phyloP scores from a whole-genome alignment of 37 sponge, comb jelly and placozoan genomes.

The Eunapius fragilis region DNA sequence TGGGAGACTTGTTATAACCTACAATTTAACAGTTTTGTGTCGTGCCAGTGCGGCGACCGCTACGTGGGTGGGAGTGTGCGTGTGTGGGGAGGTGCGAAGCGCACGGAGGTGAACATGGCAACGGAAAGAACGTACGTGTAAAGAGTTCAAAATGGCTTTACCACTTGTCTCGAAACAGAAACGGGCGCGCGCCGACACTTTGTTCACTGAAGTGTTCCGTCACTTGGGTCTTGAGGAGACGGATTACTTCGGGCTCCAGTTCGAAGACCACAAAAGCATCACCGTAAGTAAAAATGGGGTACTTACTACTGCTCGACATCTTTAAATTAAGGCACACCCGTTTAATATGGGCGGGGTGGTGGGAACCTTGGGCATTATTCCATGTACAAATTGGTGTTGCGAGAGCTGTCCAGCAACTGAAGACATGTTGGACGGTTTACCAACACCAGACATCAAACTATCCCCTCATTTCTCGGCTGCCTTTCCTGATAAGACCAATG shows the following conservation, averaged over 20 bases:
- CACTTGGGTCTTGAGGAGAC: constrained; percentile 76
- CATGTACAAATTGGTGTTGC: not conserved
- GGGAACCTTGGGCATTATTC: not conserved
- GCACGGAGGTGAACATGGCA: too few relatives aligned
- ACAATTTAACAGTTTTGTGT: too few relatives aligned
- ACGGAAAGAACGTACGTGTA: too few relatives aligned
- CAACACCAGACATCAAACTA: not conserved
- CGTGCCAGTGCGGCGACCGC: too few relatives aligned
- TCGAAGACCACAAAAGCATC: constrained; percentile 58
- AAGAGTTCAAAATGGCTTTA: too few relatives aligned
- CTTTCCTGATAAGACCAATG: not conserved
- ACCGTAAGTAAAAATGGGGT: constrained; percentile 33
- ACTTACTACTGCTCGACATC: not conserved
- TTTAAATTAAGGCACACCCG: not conserved
- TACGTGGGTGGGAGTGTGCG: too few relatives aligned
- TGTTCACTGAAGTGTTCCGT: constrained; percentile 54
- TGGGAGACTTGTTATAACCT: too few relatives aligned
- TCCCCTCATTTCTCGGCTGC: not conserved
- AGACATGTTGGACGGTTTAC: constrained; percentile 10
- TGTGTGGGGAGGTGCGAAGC: too few relatives aligned
- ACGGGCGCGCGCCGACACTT: constrained; percentile 44
- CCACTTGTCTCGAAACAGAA: constrained; percentile 27
- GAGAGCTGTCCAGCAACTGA: not conserved
- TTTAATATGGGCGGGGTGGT: not conserved
- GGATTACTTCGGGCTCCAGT: constrained; percentile 82